phyloP scores from a whole-genome alignment of 2,797 vertebrate species.

The Girardinus metallicus region DNA sequence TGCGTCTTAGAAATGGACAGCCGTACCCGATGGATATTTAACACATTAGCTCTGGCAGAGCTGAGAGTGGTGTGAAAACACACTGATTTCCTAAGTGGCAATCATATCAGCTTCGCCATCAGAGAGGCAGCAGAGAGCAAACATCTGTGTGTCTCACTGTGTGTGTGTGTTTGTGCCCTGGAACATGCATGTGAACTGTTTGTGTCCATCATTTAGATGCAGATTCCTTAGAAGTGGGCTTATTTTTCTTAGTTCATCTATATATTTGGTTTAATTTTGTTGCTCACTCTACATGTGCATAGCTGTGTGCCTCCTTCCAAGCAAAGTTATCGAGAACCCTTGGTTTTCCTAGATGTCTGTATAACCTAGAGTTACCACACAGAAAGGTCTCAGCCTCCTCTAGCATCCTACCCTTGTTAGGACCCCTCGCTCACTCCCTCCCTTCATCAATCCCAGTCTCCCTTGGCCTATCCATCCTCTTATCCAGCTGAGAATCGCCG shows the following conservation, averaged over 20 bases:
- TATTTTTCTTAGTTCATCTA: conserved; percentile 7
- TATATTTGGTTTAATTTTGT: neutral
- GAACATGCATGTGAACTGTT: conserved; percentile 30
- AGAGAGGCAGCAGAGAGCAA: conserved; percentile 78
- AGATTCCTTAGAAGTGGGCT: conserved; percentile 15
- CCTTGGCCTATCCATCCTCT: conserved; percentile 63
- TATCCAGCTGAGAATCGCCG: conserved; percentile 78
- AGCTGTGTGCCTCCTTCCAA: conserved; percentile 30
- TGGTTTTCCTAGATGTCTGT: conserved; percentile 69
- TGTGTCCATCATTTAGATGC: conserved; percentile 30
- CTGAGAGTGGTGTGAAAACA: conserved; percentile 80
- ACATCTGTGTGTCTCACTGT: conserved; percentile 75
- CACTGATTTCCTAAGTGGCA: conserved; percentile 83
- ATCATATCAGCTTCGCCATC: conserved; percentile 78
- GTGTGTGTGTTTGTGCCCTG: conserved; percentile 35
- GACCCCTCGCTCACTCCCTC: conserved; percentile 55
- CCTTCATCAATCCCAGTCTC: conserved; percentile 63
- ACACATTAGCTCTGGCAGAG: conserved; percentile 81
- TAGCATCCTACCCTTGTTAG: conserved; percentile 65
- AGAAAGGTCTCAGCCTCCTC: conserved; percentile 70
- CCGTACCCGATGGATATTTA: conserved; percentile 79
- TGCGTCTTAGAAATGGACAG: conserved; percentile 76
- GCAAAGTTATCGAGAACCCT: conserved; percentile 57
- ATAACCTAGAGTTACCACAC: conserved; percentile 79
- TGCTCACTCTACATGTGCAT: conserved; percentile 20